Evolutionary conservation across 64 coral and sea anemone genomes (phyloP), one percentile per base, ranked within the genome.

Genomic region (Pocillopora damicornis): DNA sequence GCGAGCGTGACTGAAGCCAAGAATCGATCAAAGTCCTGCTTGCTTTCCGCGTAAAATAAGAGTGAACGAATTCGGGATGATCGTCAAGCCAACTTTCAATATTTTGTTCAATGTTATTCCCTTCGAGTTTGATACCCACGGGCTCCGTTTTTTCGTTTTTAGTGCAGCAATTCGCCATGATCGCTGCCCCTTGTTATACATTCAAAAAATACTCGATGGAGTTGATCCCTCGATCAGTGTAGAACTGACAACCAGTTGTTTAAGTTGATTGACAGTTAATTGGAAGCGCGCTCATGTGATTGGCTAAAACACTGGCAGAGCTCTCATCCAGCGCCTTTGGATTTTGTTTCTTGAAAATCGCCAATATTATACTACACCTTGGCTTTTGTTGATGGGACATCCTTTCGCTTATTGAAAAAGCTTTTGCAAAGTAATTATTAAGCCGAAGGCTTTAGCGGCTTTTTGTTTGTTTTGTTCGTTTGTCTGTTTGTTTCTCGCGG

Each of bases 221-320:
- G 57, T 80, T 74, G 88, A 61, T 86, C 76, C 56, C 68, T 80
- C 82, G 51, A 56, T 58, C 62, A 80, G 73, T 71, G 74, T 76
- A 78, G 76, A 64, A 90, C 87, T 94, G 92, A 94, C 89, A 95
- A 95, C 63, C 94, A 93, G 92, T 93, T 97, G 94, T 97, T 97
- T 93, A 97, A 96, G 87, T 96, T 96, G 94, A 96, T 96, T 96
- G 94, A 93, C 94, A 96, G 94, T 84, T 96, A 89, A 88, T 89
- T 79, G 94, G 59, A 80, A 71, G 76, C 51, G 63, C 35, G 72
- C 16, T 11, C 15, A 58, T 79, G 58, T 90, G 87, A 96, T 93
- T 96, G 94, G 94, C 74, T 77, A 82, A 73, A 37, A 20, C 20
- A 10, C 45, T 30, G 23, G 81, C 13, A 60, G n/a, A 51, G 56